Evolutionary conservation across 2,113 vertebrate species (phyloP).

Genomic region (Scophthalmus maximus): DNA sequence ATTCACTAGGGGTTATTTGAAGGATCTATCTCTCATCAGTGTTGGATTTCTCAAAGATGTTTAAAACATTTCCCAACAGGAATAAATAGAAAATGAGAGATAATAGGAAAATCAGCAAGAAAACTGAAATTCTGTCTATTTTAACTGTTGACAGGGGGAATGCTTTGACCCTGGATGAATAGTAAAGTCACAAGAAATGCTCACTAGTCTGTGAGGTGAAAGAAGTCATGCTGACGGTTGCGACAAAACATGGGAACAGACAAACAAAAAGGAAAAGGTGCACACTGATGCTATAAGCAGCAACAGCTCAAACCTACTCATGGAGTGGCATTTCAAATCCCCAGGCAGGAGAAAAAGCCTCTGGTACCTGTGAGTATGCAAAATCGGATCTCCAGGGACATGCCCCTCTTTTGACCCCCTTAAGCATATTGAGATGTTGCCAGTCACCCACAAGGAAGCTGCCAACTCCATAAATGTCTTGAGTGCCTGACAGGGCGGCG

Average conservation of each 20-base stretch:
- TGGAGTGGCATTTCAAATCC: constrained; percentile 7
- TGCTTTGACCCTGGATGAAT: no score
- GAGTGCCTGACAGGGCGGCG: constrained; percentile 1
- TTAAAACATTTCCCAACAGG: no score
- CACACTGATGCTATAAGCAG: neutral
- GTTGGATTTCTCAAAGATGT: no score
- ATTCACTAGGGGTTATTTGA: no score
- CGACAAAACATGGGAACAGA: neutral
- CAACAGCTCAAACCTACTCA: neutral
- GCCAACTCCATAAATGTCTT: constrained; percentile 28
- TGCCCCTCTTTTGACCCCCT: constrained; percentile 18
- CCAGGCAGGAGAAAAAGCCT: neutral
- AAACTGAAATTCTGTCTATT: no score
- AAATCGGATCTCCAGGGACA: constrained; percentile 21
- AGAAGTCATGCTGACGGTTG: neutral
- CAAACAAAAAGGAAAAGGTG: neutral
- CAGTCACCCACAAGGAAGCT: constrained; percentile 31
- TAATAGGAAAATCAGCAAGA: no score
- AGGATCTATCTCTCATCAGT: no score
- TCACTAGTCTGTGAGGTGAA: neutral
- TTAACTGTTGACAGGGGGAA: no score
- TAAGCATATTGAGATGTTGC: constrained; percentile 31
- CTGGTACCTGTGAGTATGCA: neutral
- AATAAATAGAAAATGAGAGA: no score
- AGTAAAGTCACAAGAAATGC: neutral